Percentiles rank a stretch among this genome's conserved stretches.
Conservation (phyloP, 2,113 vertebrate species). For the Hippocampus abdominalis region DNA sequence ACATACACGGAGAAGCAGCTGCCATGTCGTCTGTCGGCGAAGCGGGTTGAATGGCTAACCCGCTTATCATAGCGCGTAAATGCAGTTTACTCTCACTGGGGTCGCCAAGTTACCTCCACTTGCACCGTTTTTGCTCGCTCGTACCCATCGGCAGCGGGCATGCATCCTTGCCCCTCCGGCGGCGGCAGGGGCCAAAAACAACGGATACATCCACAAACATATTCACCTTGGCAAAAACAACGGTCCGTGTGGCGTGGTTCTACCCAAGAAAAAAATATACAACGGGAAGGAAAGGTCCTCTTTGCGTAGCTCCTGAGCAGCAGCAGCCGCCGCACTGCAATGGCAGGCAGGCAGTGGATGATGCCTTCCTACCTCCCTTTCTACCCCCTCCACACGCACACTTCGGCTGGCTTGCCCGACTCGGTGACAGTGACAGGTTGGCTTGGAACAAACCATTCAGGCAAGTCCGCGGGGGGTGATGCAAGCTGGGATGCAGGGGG, state of each 20-base stretch:
- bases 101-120: slow-evolving; percentile 51
- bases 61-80: slow-evolving; percentile 43
- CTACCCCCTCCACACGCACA: slow-evolving; percentile 51
- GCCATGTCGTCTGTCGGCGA: neutral
- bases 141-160: slow-evolving; percentile 39
- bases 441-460: slow-evolving; percentile 74
- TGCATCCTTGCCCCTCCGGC: slow-evolving; percentile 38
- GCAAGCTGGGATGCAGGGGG: slow-evolving; percentile 37
- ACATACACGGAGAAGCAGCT: neutral
- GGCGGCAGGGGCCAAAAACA: slow-evolving; percentile 2
- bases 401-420: slow-evolving; percentile 63
- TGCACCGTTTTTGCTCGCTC: slow-evolving; percentile 53
- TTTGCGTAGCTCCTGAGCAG: slow-evolving; percentile 61
- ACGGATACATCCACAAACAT: slow-evolving; percentile 35
- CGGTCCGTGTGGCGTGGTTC: slow-evolving; percentile 46
- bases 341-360: slow-evolving; percentile 67
- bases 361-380: slow-evolving; percentile 38
- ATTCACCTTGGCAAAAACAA: slow-evolving; percentile 61
- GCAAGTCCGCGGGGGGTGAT: slow-evolving; percentile 49
- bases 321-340: slow-evolving; percentile 70
- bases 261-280: slow-evolving; percentile 17
- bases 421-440: slow-evolving; percentile 73
- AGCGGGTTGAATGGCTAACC: slow-evolving; percentile 32
- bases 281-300: slow-evolving; percentile 35
- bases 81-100: slow-evolving; percentile 42